Base-by-base conservation (phyloP, 2,113 vertebrate genomes). In the Phasianus colchicus region DNA sequence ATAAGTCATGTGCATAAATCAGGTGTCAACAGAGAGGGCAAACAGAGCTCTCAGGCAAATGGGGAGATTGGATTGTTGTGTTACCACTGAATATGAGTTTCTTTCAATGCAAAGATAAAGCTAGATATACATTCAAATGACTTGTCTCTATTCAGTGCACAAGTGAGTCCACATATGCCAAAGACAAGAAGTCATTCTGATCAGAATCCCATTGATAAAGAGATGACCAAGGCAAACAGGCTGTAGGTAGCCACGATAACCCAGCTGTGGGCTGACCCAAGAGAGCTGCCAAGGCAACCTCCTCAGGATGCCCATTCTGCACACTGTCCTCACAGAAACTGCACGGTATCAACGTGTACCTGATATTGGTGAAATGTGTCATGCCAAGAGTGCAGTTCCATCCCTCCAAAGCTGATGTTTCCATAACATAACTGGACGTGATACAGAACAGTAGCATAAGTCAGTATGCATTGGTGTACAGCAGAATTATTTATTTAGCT, bases 101-200 rank as follows among this genome's bases (percentile, higher is more conserved):
- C 47, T 94, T 91, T 90, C 83, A 92, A 69, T 75, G 78, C 43
- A 80, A 76, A 93, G 78, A 72, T 94, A 95, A 89, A 77, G 43
- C 3, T 27, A 83, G 75, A 60, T 75, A 85, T 24, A n/a, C 55
- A 36, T 87, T 87, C 61, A 78, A 78, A 93, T 82, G 38, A 43
- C 64, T 66, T 54, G 27, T 65, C n/a, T 79, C 66, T 77, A 34
- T 75, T 95, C 89, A 88, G 73, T 34, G 60, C 27, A 64, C 70
- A 89, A 87, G 70, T 30, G 60, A 64, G 8, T 45, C 34, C 47
- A 40, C 82, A 48, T 82, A 70, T 61, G 74, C 58, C 66, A 67
- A 86, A 78, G 88, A 87, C 73, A 91, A 86, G 55, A 55, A 5
- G 4, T 24, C 21, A 36, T 86, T 90, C 69, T 96, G 92, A 91